phyloP scores from a whole-genome alignment of 2,797 vertebrate genomes.

The Erethizon dorsatum region DNA sequence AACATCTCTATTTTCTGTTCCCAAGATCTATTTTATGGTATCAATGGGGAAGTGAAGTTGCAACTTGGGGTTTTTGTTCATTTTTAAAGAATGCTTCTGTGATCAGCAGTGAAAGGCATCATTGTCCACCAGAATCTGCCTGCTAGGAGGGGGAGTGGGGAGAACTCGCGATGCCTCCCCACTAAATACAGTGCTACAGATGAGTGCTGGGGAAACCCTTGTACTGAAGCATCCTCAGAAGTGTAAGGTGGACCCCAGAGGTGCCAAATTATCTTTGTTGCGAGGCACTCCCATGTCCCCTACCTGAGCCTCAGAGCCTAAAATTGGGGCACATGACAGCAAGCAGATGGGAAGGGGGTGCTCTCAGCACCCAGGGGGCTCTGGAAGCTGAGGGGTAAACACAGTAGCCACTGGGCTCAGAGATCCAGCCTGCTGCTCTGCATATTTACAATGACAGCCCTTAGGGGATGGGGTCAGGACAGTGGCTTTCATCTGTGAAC shows the following conservation, averaged over 20 bases:
- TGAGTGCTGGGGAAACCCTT: not conserved
- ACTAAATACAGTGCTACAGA: not conserved
- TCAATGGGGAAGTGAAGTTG: conserved; percentile 60
- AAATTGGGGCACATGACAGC: not conserved
- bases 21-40: conserved; percentile 48
- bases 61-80: conserved; percentile 50
- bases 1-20: not conserved
- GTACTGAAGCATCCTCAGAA: conserved; percentile 10
- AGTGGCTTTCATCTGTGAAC: not conserved
- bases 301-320: not conserved
- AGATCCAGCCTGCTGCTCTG: not conserved
- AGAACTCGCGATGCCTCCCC: not conserved
- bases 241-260: not conserved
- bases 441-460: not conserved
- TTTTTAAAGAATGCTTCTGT: conserved; percentile 29
- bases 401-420: not conserved
- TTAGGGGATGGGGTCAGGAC: no score
- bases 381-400: not conserved
- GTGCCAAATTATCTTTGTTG: not conserved
- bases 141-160: not conserved
- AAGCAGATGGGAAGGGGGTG: not conserved
- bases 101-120: not conserved
- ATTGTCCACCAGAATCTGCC: not conserved
- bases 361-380: not conserved
- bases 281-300: not conserved